These are phyloP conservation scores for Ormia ochracea DNA, from an alignment of 2,888 invertebrate species.

Conservation along the genomic window DNA sequence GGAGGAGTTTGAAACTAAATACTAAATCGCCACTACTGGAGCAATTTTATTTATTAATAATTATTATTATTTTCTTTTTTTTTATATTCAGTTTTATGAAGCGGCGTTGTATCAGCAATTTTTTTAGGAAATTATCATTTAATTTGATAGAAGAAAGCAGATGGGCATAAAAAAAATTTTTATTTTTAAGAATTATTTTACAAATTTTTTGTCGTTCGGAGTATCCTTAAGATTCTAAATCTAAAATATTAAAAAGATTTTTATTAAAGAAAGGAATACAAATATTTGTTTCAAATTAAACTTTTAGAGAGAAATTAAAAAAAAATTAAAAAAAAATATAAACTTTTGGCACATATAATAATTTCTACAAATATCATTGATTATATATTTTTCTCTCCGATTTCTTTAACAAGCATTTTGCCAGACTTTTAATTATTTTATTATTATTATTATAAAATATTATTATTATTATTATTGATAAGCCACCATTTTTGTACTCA, in stretches of 20 bases:
- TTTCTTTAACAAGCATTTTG: constrained; percentile 41
- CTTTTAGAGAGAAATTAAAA: constrained; percentile 13
- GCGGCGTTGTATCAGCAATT: constrained; percentile 18
- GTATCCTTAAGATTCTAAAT: constrained; percentile 71
- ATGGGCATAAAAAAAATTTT: constrained; percentile 27
- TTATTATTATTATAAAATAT: constrained; percentile 36
- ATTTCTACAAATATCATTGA: constrained; percentile 26
- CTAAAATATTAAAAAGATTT: constrained; percentile 65
- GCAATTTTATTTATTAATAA: no score
- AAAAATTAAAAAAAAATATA: constrained; percentile 15
- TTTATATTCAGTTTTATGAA: no score
- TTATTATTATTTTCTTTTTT: no score
- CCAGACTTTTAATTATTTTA: background rate
- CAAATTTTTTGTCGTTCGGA: constrained; percentile 70
- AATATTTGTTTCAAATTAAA: constrained; percentile 6
- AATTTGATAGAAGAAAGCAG: constrained; percentile 23
- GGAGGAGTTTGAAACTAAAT: no score
- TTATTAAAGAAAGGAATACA: constrained; percentile 55
- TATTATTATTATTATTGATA: constrained; percentile 31
- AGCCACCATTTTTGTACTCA: constrained; percentile 35
- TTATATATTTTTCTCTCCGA: constrained; percentile 20
- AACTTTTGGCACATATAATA: no score
- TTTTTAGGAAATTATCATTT: constrained; percentile 26
- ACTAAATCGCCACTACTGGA: no score
- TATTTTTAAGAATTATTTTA: constrained; percentile 41